Conservation (phyloP, 1,140 invertebrate genomes). For the Camponotus pennsylvanicus region DNA sequence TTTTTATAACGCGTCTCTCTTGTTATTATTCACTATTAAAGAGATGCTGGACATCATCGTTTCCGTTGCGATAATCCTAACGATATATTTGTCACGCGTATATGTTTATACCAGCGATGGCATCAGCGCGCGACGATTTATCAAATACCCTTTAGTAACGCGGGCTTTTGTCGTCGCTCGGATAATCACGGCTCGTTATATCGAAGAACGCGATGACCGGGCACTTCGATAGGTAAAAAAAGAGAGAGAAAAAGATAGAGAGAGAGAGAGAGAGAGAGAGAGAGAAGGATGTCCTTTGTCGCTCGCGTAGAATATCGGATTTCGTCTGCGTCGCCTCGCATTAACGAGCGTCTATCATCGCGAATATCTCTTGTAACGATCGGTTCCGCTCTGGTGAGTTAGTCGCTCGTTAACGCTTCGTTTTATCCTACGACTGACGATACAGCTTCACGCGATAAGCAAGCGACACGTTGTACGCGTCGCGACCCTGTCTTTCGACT, state of each 20-base stretch:
- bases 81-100: slow-evolving; percentile 10
- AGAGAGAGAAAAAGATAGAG: too few relatives aligned
- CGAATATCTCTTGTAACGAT: slow-evolving; percentile 64
- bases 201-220: slow-evolving; percentile 65
- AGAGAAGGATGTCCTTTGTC: slow-evolving; percentile 56
- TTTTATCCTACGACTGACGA: slow-evolving; percentile 49
- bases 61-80: background rate
- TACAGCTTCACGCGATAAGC: slow-evolving; percentile 36
- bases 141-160: slow-evolving; percentile 61
- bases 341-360: slow-evolving; percentile 70
- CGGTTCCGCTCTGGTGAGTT: slow-evolving; percentile 58
- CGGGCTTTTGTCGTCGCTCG: slow-evolving; percentile 62
- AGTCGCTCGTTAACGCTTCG: slow-evolving; percentile 62
- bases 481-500: background rate
- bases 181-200: slow-evolving; percentile 62
- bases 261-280: too few relatives aligned
- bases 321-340: slow-evolving; percentile 67
- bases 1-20: background rate
- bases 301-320: slow-evolving; percentile 67
- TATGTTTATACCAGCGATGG: slow-evolving; percentile 10
- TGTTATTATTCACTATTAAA: background rate
- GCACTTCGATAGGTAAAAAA: slow-evolving; percentile 39
- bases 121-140: slow-evolving; percentile 40
- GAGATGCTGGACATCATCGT: too few relatives aligned
- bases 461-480: background rate